Evolutionary conservation across 2,797 vertebrate genomes (phyloP), one percentile per base, ranked within the genome.

Genomic region (Sebastes cheni): DNA sequence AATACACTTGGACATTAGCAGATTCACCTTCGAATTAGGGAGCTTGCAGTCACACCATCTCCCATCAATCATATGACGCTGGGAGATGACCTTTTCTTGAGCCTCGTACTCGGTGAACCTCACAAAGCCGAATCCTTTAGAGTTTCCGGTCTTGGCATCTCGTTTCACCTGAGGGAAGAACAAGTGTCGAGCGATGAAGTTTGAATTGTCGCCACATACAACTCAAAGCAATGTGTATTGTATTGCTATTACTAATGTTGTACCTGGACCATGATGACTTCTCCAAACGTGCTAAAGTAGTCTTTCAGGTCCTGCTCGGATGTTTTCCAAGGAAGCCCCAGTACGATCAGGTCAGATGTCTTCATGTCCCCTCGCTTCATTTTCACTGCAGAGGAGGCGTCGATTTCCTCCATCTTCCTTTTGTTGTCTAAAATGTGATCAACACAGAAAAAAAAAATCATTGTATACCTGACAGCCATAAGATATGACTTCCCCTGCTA

Each of bases 211-310:
- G 13, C 3, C 7, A 12, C 14, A 29, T 12, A 16, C n/a, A 67
- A 29, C 8, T 9, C 5, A 62, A 13, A 6, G 1, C 5, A 14
- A 52, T 3, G 2, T 23, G 16, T 6, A 8, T 42, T 22, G 34
- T 16, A 8, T 32, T 3, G 18, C 25, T 22, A 55, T 23, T 12
- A 1, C 0, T 3, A 14, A 22, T 20, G 3, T n/a, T 12, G 92
- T 96, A 99, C 99, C 98, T 99, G 99, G 82, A 99, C 99, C 99
- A 99, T 99, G 76, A 99, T 97, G 78, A 99, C 98, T 93, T 99
- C 99, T 73, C 99, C 99, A 86, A 99, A 99, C 0, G 98, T 99
- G 87, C 97, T 97, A 81, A 99, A 99, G 90, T 99, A 99, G 1
- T 99, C 99, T 80, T 99, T 99, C 29, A 99, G 94, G 84, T 99